Base-by-base conservation (phyloP, 1,140 invertebrate genomes). In the Drosophila tsacasi region DNA sequence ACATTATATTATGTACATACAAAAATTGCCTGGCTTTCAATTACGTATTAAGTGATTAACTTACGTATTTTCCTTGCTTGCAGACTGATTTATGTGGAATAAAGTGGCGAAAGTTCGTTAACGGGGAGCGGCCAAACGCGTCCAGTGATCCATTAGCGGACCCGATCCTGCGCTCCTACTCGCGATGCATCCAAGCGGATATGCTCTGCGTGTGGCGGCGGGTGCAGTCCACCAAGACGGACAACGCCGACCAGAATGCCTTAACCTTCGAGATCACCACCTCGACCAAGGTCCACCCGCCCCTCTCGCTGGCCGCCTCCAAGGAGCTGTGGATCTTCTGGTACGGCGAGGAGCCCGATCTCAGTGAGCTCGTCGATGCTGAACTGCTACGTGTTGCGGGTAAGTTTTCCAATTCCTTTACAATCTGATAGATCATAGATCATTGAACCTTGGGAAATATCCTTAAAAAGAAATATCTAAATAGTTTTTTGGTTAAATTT, bases 291-390 rank as follows among this genome's bases (percentile, higher is more conserved):
- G 93, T 92, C 30, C 92, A 94, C 86, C 94, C 94, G 85, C 96
- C 97, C 63, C 95, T 97, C 76, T 96, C 96, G 71, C 94, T 97
- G 49, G 95, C 95, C 85, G 95, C 95, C 74, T 96, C 97, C 93
- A 99, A 99, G 94, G 98, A 99, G 94, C 95, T 99, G 17, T 99
- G 98, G 99, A 97, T 99, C 91, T 99, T 99, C 94, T 99, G 98
- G 98, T 99, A 99, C 94, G 98, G 98, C 86, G 98, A 99, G 93
- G 97, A 99, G 94, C 98, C 98, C 32, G 97, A 98, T 93, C 95
- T 98, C 57, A 96, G 95, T 91, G 96, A 96, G 81, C 94, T 97
- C 64, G 96, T 97, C 67, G 96, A 96, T 54, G 96, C 95, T 5
- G 96, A 97, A 93, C 95, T 98, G 62, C 95, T 97, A 55, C 94